phyloP scores from a whole-genome alignment of 1,140 invertebrate genomes.

The Papilio polytes region DNA sequence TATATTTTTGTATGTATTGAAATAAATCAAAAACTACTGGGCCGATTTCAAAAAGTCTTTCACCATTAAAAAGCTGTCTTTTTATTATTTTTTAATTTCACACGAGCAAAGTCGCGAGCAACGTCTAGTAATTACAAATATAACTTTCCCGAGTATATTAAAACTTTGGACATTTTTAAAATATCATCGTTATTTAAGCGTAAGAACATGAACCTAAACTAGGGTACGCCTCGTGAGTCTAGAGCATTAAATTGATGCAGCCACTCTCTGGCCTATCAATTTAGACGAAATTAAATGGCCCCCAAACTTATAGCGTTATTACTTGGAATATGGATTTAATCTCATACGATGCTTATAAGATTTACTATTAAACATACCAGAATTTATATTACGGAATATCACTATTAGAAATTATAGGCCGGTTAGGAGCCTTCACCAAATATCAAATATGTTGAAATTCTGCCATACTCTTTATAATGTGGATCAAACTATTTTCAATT shows the following conservation, averaged over 20 bases:
- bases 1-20: no score
- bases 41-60: no score
- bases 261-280: neutral
- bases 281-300: slow-evolving; percentile 23
- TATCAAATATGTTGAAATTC: neutral
- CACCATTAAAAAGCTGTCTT: no score
- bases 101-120: no score
- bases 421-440: neutral
- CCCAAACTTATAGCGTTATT: slow-evolving; percentile 11
- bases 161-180: neutral
- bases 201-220: neutral
- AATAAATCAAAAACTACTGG: no score
- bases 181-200: neutral
- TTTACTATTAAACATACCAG: neutral
- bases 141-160: no score
- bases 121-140: no score
- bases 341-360: slow-evolving; percentile 21
- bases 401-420: neutral
- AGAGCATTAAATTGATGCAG: slow-evolving; percentile 12
- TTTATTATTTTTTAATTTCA: no score
- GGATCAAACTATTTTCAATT: no score
- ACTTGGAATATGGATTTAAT: slow-evolving; percentile 18
- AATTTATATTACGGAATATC: neutral
- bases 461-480: neutral
- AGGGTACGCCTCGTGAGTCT: neutral